Base-by-base conservation (phyloP, 2,797 vertebrate genomes). In the Sternarchorhynchus goeldii region DNA sequence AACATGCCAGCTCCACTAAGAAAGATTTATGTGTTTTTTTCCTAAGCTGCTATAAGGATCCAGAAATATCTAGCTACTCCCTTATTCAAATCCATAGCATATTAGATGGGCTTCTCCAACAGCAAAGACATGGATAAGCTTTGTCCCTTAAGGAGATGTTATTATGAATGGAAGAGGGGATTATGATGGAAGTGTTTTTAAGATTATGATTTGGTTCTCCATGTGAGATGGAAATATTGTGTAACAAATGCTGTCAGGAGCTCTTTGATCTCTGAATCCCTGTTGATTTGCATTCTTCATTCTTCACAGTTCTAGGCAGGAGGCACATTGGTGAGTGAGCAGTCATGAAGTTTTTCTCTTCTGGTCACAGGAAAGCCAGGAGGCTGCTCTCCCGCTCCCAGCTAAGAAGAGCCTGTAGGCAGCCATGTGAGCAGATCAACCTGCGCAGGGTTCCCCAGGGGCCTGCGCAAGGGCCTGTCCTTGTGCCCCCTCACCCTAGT, bases 391-490 rank as follows among this genome's bases (percentile, higher is more conserved):
- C 94, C 45, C 93, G 93, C 81, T 94, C 91, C 66, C 94, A 95
- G 89, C 91, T 96, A 91, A 95, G 95, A 91, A 95, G 91, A 89
- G 95, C 95, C 84, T 96, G 95, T 89, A 93, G 95, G 86, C 93
- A 94, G 88, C 95, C 95, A 53, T 96, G 94, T 73, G 94, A 94
- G 90, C 93, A 93, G 87, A 94, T 94, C 88, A 89, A 89, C 86
- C 85, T 93, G 74, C 91, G 92, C 81, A 91, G 92, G 88, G 89
- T 82, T 81, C 88, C 91, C 78, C 92, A 92, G 84, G 91, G 75
- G 45, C 88, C 87, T 0, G 88, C 88, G 8, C 92, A 93, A 88
- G 91, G 92, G 67, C 90, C 90, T 4, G 86, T 93, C 79, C 89
- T 93, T 7, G 88, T 90, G 21, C 92, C 93, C 8, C 92, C 92